phyloP scores from a whole-genome alignment of 2,797 vertebrate species.

The Morus bassanus region DNA sequence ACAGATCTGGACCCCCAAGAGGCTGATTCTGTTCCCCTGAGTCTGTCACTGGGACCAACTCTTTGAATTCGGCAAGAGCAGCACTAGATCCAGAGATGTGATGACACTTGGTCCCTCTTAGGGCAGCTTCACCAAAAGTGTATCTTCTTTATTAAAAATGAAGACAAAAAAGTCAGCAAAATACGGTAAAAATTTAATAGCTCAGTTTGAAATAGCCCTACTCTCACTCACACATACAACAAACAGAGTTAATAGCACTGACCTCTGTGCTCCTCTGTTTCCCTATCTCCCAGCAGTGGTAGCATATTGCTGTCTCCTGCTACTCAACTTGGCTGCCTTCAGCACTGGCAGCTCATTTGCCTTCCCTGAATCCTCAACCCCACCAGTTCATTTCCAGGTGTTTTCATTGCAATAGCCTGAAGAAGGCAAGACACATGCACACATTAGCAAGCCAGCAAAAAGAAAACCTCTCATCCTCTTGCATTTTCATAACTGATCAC shows the following conservation, averaged over 20 bases:
- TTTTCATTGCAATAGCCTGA: neutral
- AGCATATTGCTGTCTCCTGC: neutral
- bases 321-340: neutral
- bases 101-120: neutral
- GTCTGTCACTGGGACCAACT: neutral
- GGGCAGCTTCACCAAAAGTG: neutral
- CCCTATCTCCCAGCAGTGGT: neutral
- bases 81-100: neutral
- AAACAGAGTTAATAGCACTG: constrained; percentile 22
- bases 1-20: neutral
- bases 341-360: neutral
- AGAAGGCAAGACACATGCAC: neutral
- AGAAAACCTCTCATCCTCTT: neutral
- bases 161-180: neutral
- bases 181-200: constrained; percentile 4
- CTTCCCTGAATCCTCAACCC: neutral
- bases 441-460: neutral
- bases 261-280: constrained; percentile 26
- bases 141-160: neutral
- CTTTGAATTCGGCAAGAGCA: neutral
- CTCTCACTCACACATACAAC: neutral
- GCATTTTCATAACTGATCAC: neutral
- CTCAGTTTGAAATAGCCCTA: neutral
- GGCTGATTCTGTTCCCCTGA: neutral
- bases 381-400: neutral